Base-by-base conservation (phyloP, 2,888 invertebrate genomes). In the Yponomeuta evonymella region DNA sequence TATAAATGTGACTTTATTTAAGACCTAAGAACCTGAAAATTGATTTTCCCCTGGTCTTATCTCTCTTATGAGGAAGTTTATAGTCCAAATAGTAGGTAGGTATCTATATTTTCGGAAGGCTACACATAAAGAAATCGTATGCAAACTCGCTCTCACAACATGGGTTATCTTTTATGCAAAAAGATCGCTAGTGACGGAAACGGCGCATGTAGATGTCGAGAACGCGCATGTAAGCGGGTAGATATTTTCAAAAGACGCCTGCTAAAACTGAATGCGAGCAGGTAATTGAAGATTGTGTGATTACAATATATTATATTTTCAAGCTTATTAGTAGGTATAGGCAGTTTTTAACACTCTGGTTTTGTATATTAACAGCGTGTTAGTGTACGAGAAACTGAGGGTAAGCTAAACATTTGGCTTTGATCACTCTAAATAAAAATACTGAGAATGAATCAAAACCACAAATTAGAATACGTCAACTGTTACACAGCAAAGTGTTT, bases 131-230 rank as follows among this genome's bases (percentile, higher is more conserved):
- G 77, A 95, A 95, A n/a, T 93, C 88, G 71, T 95, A 93, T 72
- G 96, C 95, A 80, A 94, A 93, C 0, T 92, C 86, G 71, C 94
- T 91, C 71, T 94, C 89, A 66, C 95, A 93, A 78, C 97, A 95
- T 4, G 97, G 97, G 88, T 98, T 98, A 2, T 96, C 97, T 75
- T 94, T 94, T 81, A 97, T 93, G 78, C 96, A 97, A 0, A 97
- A 89, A 1, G 96, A 95, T 36, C 94, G 93, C 2, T 97, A 85
- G 15, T 93, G 92, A 67, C 94, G 91, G 73, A 97, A 95, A 80
- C 93, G 93, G 33, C 97, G 93, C 69, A 97, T 87, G 76, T 96
- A 96, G 72, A 95, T 87, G 3, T 65, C 1, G 51, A 58, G 15
- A 58, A 58, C 8, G 51, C 51, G 3, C 3, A 15, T 15, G 51